A percentile compares a stretch with the other conserved stretches of the same genome.
Conservation (phyloP, 2,888 invertebrate species). For the Dastarcus helophoroides region DNA sequence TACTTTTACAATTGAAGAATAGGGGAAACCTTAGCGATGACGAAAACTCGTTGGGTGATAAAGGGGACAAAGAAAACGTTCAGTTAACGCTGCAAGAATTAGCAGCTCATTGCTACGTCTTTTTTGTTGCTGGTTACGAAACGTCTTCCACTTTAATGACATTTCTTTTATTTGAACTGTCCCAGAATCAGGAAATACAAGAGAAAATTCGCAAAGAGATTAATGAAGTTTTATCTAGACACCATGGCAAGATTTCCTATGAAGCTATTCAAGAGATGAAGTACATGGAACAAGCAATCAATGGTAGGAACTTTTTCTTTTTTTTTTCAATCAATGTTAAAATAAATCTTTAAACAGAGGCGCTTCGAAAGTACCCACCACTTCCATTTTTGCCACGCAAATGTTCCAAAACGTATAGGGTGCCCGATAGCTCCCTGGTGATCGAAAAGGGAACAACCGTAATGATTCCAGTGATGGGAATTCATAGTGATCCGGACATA, state of each 20-base stretch:
- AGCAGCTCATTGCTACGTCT: conserved; percentile 31
- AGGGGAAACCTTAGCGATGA: conserved; percentile 17
- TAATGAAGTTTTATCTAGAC: conserved; percentile 18
- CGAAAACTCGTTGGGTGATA: background rate
- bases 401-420: conserved; percentile 20
- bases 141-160: conserved; percentile 34
- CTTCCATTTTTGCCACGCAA: conserved; percentile 17
- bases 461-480: conserved; percentile 21
- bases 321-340: no score
- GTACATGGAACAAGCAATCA: conserved; percentile 36
- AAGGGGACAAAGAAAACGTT: conserved; percentile 1
- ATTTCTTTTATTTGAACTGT: conserved; percentile 31
- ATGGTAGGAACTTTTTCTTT: no score
- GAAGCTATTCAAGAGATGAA: conserved; percentile 35
- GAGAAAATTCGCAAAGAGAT: conserved; percentile 33
- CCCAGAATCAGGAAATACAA: conserved; percentile 32
- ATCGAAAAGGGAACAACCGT: conserved; percentile 28
- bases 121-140: conserved; percentile 38
- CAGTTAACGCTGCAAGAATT: conserved; percentile 16
- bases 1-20: conserved; percentile 40
- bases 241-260: conserved; percentile 29
- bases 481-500: conserved; percentile 17
- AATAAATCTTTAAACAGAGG: conserved; percentile 21
- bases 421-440: conserved; percentile 24
- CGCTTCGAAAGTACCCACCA: conserved; percentile 31